These are phyloP conservation scores for Tetropium fuscum DNA, from an alignment of 2,888 invertebrate genomes.

Conservation along the genomic window DNA sequence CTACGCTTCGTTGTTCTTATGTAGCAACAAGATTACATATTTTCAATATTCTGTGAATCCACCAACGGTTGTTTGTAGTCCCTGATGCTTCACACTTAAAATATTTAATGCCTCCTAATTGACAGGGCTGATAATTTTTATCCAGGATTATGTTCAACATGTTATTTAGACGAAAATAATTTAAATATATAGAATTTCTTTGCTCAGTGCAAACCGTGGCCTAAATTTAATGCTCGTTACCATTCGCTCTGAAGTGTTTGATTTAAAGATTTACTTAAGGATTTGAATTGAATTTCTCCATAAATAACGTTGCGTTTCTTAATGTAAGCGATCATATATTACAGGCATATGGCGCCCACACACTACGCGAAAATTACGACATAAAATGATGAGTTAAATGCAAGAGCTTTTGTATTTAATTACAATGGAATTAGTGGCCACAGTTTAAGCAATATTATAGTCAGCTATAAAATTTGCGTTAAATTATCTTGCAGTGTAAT, in stretches of 20 bases:
- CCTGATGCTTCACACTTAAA: background rate
- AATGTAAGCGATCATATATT: slow-evolving; percentile 44
- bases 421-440: slow-evolving; percentile 9
- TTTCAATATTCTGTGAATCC: too few relatives aligned
- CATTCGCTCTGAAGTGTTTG: too few relatives aligned
- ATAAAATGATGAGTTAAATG: slow-evolving; percentile 36
- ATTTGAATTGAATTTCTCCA: slow-evolving; percentile 5
- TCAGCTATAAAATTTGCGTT: too few relatives aligned
- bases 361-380: slow-evolving; percentile 44
- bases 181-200: too few relatives aligned
- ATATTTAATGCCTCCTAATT: too few relatives aligned
- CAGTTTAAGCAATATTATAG: too few relatives aligned
- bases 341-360: slow-evolving; percentile 48
- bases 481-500: background rate
- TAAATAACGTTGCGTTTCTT: slow-evolving; percentile 32
- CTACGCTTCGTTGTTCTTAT: slow-evolving; percentile 42
- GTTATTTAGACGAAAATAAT: too few relatives aligned
- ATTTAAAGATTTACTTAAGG: background rate
- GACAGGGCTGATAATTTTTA: too few relatives aligned
- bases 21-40: too few relatives aligned
- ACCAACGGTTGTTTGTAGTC: background rate
- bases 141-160: too few relatives aligned
- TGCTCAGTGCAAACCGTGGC: too few relatives aligned
- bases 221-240: too few relatives aligned
- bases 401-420: slow-evolving; percentile 37